Conservation (phyloP, 2,888 invertebrate genomes). For the Dione vanillae region DNA sequence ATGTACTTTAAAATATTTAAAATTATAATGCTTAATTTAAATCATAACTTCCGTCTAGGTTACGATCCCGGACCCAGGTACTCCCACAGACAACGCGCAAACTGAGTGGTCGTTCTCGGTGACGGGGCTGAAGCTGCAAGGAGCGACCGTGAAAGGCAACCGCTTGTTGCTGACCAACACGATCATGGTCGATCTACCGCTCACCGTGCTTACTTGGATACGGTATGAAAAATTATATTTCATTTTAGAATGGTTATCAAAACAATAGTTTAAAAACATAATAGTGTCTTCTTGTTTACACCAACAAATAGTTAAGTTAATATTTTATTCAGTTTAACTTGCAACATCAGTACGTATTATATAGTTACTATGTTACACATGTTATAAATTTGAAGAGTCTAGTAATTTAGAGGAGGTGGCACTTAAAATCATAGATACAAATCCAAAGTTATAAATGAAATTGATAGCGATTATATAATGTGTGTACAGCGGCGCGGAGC, state of each 20-base stretch:
- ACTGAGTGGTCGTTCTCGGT: slow-evolving; percentile 89
- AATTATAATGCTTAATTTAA: slow-evolving; percentile 1
- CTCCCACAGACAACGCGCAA: slow-evolving; percentile 84
- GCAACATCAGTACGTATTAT: too few species aligned
- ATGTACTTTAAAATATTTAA: too few species aligned
- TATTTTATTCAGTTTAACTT: too few species aligned
- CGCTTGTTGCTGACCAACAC: slow-evolving; percentile 95
- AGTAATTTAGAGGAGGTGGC: too few species aligned
- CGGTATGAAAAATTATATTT: slow-evolving; percentile 73
- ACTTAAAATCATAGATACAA: too few species aligned
- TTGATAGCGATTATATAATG: neutral
- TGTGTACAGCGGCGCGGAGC: slow-evolving; percentile 67
- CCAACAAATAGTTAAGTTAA: too few species aligned
- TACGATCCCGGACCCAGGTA: slow-evolving; percentile 85
- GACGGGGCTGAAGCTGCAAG: slow-evolving; percentile 96
- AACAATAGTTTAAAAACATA: too few species aligned
- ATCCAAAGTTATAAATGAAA: too few species aligned
- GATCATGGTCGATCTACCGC: slow-evolving; percentile 96
- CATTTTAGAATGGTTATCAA: too few species aligned
- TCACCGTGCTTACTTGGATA: slow-evolving; percentile 95
- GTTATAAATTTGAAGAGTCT: too few species aligned
- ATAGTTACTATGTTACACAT: too few species aligned
- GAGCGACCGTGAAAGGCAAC: slow-evolving; percentile 96
- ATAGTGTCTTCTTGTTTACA: too few species aligned
- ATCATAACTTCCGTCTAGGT: slow-evolving; percentile 67